Percentiles rank a stretch among this genome's conserved stretches.
These are phyloP conservation scores for Petrocephalus zakoni DNA, from an alignment of 2,113 vertebrate genomes.

Conservation along the genomic window DNA sequence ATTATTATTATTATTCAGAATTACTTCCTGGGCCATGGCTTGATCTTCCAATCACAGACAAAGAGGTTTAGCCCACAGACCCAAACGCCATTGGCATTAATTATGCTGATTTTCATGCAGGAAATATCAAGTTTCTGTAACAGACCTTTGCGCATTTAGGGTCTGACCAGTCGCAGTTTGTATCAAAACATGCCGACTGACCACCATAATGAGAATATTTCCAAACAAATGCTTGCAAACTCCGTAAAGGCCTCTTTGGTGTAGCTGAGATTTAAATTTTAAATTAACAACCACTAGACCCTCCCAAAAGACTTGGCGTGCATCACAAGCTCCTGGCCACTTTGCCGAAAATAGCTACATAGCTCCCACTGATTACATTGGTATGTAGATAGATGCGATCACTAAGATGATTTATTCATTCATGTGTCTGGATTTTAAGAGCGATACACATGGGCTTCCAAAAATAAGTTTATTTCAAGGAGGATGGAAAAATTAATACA, in stretches of 20 bases:
- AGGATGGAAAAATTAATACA: background rate
- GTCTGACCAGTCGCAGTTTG: conserved; percentile 14
- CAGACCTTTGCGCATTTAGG: background rate
- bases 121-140: background rate
- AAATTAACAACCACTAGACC: conserved; percentile 32
- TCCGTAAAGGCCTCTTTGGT: conserved; percentile 28
- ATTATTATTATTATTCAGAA: background rate
- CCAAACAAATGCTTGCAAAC: conserved; percentile 16
- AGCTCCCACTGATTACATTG: conserved; percentile 40
- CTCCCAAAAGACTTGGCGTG: conserved; percentile 23
- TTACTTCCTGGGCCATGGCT: background rate
- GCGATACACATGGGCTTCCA: background rate
- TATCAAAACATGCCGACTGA: conserved; percentile 21
- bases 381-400: conserved; percentile 38
- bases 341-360: conserved; percentile 32
- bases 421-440: conserved; percentile 19
- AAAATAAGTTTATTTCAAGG: background rate
- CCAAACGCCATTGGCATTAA: no score
- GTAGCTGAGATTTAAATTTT: conserved; percentile 34
- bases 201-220: background rate
- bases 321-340: conserved; percentile 26
- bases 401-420: conserved; percentile 32
- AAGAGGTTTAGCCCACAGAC: no score
- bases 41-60: no score
- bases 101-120: conserved; percentile 12